Evolutionary conservation across 2,888 invertebrate genomes (phyloP).

Genomic region (Cantharis rufa): DNA sequence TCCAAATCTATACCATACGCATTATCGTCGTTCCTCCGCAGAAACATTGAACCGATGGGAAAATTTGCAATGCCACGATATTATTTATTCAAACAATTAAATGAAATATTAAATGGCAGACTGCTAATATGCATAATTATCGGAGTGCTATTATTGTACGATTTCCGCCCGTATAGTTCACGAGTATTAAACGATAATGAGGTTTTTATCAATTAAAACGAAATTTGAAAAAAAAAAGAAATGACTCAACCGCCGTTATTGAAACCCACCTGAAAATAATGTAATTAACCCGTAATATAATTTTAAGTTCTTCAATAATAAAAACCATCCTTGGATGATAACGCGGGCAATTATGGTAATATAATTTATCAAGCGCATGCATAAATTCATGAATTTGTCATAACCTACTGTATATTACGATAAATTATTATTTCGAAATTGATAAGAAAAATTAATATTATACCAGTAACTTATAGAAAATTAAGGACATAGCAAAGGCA

Average conservation of each 20-base stretch:
- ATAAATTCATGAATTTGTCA: constrained; percentile 31
- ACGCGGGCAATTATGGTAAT: constrained; percentile 20
- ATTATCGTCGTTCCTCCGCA: not conserved
- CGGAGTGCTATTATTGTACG: constrained; percentile 8
- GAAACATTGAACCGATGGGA: not conserved
- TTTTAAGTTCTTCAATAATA: constrained; percentile 9
- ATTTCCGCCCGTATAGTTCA: constrained; percentile 27
- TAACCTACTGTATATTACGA: constrained; percentile 18
- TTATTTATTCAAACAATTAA: not conserved
- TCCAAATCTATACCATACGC: no score
- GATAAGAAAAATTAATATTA: not conserved
- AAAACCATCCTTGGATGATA: constrained; percentile 24
- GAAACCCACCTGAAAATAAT: constrained; percentile 21
- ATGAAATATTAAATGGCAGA: not conserved
- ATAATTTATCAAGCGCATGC: constrained; percentile 23
- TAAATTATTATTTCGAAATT: constrained; percentile 16
- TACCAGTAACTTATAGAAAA: not conserved
- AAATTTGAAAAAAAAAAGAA: constrained; percentile 6
- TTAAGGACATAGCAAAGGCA: not conserved
- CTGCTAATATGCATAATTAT: not conserved
- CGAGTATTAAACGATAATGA: constrained; percentile 21
- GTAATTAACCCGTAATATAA: constrained; percentile 4
- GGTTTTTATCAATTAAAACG: constrained; percentile 26
- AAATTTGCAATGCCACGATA: not conserved
- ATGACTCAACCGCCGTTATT: constrained; percentile 10